Conservation (phyloP, 2,113 vertebrate genomes). For the Telmatochromis sp. region DNA sequence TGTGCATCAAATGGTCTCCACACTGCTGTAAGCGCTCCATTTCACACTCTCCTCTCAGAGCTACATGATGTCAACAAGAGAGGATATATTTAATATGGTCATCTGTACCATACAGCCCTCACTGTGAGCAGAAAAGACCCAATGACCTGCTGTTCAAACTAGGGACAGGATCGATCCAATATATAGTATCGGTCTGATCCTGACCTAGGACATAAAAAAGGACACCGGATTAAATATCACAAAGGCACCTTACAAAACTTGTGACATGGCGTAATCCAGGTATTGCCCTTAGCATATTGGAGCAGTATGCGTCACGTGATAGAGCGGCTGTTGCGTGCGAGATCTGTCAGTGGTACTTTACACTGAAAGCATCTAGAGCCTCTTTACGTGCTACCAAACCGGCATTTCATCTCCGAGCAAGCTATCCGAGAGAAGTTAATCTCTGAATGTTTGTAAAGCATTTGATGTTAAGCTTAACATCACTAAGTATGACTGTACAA, state of each 20-base stretch:
- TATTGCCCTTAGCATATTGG: background rate
- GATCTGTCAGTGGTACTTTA: background rate
- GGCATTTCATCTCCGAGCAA: background rate
- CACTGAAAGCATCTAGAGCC: background rate
- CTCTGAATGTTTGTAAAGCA: background rate
- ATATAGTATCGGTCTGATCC: rapidly evolving
- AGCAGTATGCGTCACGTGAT: background rate
- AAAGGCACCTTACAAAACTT: background rate
- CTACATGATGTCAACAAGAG: background rate
- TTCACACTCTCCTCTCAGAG: background rate
- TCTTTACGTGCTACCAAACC: rapidly evolving
- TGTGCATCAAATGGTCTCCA: background rate
- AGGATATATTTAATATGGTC: background rate
- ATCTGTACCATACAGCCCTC: background rate
- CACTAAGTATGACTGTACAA: background rate
- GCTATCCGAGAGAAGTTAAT: background rate
- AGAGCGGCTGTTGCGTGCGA: background rate
- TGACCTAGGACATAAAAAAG: background rate
- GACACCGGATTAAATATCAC: background rate
- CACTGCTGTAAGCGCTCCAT: background rate
- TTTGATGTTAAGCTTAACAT: background rate
- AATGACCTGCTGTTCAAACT: background rate
- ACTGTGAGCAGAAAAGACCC: background rate
- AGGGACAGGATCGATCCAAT: background rate
- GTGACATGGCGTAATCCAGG: background rate